Evolutionary conservation across 2,113 vertebrate species (phyloP), one percentile per base, ranked within the genome.

Genomic region (Oryzias curvinotus): DNA sequence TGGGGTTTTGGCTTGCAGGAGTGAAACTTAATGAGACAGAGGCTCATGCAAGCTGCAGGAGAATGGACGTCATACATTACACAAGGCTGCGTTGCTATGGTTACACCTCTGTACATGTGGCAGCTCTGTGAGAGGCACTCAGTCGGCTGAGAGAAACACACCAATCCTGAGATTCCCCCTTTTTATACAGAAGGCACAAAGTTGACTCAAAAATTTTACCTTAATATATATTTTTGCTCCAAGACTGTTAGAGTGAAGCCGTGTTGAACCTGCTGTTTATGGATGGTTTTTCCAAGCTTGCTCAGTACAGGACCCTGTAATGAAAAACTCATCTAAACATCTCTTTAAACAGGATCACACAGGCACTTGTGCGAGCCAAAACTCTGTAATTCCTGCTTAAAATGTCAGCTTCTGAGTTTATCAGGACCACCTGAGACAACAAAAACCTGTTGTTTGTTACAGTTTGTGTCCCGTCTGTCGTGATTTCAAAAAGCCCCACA

Each of bases 31-130:
- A 75, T 65, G 76, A 54, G 67, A 73, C 73, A 68, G 74, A 5
- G 42, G 62, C 51, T 69, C 46, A 52, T 48, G 58, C 63, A 65
- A 43, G 58, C 66, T 56, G 59, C 16, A 5, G 55, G 41, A 12
- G 50, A 25, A 73, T 68, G 68, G 48, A 62, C 66, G 77, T 84
- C 75, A 85, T 56, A 19, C 45, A 68, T 83, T 64, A 70, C 80
- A 65, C 77, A 75, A 65, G 63, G 47, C 62, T 57, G n/a, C 57
- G 62, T 90, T 26, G 63, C 83, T 75, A 89, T 88, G 83, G 84
- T 86, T 90, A 85, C 79, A 65, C 74, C 85, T 91, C 88, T 89
- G 88, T 72, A 80, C 73, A 88, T 85, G 83, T 90, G 85, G 85
- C 88, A 86, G 60, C 51, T 64, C 72, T 74, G 80, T 70, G 13